Conservation (phyloP, 2,888 invertebrate genomes). For the Hirtodrosophila cameraria region DNA sequence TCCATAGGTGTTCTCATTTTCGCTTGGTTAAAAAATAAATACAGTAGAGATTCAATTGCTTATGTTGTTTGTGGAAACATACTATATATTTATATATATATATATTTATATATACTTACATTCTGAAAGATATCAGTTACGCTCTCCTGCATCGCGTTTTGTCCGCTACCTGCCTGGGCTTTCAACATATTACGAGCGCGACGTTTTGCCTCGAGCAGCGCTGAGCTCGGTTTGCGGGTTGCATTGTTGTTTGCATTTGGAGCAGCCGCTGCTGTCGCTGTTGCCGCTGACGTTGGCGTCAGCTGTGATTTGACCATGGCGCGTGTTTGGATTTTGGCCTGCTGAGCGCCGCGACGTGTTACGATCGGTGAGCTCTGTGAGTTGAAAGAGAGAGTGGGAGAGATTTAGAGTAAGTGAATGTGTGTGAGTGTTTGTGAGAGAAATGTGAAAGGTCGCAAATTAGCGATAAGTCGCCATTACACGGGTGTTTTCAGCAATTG, state of each 20-base stretch:
- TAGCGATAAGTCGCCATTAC: no score
- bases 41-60: no score
- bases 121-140: conserved; percentile 88
- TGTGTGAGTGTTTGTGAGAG: not conserved
- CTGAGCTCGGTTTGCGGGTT: conserved; percentile 85
- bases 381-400: not conserved
- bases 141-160: conserved; percentile 74
- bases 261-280: conserved; percentile 27
- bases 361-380: conserved; percentile 84
- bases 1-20: no score
- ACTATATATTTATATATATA: not conserved
- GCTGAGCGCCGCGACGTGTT: conserved; percentile 87
- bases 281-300: conserved; percentile 19
- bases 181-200: conserved; percentile 86
- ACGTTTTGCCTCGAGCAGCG: conserved; percentile 88
- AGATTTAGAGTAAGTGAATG: not conserved
- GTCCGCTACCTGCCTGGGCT: conserved; percentile 79
- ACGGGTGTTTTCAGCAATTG: no score
- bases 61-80: no score
- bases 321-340: conserved; percentile 88
- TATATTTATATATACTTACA: conserved; percentile 83
- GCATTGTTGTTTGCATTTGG: conserved; percentile 25
- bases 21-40: no score
- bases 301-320: conserved; percentile 85
- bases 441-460: no score